Evolutionary conservation across 2,113 vertebrate genomes (phyloP), one percentile per base, ranked within the genome.

Genomic region (Ranitomeya variabilis): DNA sequence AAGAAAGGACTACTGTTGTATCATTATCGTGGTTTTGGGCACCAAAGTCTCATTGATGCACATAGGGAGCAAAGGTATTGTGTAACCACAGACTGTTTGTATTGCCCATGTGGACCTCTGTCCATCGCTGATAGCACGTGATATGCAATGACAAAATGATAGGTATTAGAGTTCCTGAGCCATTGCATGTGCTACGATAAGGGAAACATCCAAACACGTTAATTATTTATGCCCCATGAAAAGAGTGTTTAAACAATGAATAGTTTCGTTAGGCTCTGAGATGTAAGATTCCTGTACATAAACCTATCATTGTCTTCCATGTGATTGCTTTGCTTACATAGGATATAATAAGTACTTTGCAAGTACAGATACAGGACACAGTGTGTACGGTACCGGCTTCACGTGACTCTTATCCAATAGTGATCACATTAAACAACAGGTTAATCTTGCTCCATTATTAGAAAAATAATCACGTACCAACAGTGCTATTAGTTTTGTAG

Each of bases 391-490:
- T 26, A 37, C 23, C 16, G 16, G 31, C 7, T 57, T 37, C 26
- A 81, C 16, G 59, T 81, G 57, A 81, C 80, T 81, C 80, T 62
- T 21, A 31, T 81, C 80, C 80, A 62, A 60, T 7, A 80, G 55
- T 81, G 57, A 62, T 81, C 21, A 81, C 57, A 4, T 31, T 18
- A 81, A 45, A 80, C 14, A 19, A 14, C 21, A n/a, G 26, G 66
- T 26, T 69, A 69, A n/a, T 69, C 19, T 69, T 12, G 9, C 73
- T 76, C 12, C 45, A 0, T 18, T 11, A 16, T 52, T 19, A 45
- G 8, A 62, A 37, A 81, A 62, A 62, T 62, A 45, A 62, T 45
- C 23, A 62, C 19, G 31, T 16, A 45, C 26, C 37, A 81, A 64
- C 80, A 81, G 19, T 62, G 57, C 7, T 62, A 81, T 81, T 81